phyloP scores from a whole-genome alignment of 2,888 invertebrate genomes.

The Hypselothyrea guttata region DNA sequence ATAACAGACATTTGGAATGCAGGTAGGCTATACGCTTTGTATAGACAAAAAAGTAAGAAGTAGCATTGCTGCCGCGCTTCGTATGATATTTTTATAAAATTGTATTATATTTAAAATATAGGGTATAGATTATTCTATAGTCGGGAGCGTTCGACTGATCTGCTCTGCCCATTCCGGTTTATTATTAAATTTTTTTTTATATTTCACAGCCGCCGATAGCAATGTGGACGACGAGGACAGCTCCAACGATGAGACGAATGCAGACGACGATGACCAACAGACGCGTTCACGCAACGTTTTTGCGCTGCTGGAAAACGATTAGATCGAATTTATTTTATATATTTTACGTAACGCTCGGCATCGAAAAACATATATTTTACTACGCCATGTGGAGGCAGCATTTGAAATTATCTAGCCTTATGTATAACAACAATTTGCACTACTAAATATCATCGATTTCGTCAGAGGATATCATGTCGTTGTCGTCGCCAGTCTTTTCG shows the following conservation, averaged over 20 bases:
- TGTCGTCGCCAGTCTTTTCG: constrained; percentile 59
- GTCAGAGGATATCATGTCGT: constrained; percentile 47
- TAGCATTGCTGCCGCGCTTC: no score
- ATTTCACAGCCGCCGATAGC: constrained; percentile 71
- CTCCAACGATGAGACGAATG: constrained; percentile 79
- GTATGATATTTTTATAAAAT: no score
- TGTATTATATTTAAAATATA: no score
- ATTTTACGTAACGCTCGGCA: constrained; percentile 24
- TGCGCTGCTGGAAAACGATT: constrained; percentile 75
- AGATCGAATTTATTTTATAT: constrained; percentile 21
- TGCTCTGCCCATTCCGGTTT: no score
- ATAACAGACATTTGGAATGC: no score
- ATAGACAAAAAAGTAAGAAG: no score
- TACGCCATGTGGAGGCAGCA: constrained; percentile 2
- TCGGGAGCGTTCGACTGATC: no score
- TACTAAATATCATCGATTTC: constrained; percentile 62
- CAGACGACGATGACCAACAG: constrained; percentile 64
- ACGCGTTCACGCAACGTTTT: constrained; percentile 71
- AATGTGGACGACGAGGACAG: constrained; percentile 68
- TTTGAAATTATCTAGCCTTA: constrained; percentile 2
- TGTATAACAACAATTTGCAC: constrained; percentile 4
- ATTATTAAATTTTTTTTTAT: neutral
- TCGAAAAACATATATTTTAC: constrained; percentile 27
- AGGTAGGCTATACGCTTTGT: no score
- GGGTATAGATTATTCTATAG: no score